Evolutionary conservation across 2,113 vertebrate genomes (phyloP).

Genomic region (Sciurus niger): DNA sequence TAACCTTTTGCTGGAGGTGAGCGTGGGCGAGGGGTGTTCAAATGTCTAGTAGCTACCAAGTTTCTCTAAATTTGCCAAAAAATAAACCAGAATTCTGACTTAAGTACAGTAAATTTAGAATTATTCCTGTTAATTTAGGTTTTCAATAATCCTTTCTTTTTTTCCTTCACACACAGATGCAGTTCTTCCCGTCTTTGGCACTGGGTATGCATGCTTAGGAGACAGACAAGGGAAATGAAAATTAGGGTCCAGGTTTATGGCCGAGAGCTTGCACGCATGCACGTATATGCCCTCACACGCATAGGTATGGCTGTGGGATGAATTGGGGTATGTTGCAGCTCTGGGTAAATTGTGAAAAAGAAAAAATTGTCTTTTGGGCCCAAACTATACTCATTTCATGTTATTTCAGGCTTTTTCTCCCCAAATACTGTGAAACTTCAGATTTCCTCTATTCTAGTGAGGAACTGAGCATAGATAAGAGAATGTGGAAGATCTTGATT

Average conservation of each 20-base stretch:
- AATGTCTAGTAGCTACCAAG: background rate
- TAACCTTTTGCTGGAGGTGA: background rate
- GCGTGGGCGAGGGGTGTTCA: rapidly evolving
- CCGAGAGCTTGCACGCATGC: background rate
- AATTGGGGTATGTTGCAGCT: background rate
- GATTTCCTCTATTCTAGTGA: background rate
- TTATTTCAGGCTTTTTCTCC: background rate
- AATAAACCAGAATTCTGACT: background rate
- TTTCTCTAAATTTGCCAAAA: background rate
- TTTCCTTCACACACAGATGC: background rate
- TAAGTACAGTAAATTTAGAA: background rate
- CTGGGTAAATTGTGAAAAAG: background rate
- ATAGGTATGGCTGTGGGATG: background rate
- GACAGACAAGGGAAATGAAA: background rate
- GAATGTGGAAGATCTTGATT: background rate
- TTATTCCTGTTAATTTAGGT: background rate
- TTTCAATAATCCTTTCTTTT: background rate
- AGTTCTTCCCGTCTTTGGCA: background rate
- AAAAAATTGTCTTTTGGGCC: background rate
- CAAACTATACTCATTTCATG: background rate
- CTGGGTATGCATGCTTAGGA: background rate
- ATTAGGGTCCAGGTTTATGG: background rate
- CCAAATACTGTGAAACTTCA: background rate
- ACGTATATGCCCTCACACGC: background rate
- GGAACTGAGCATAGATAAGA: background rate